Base-by-base conservation (phyloP, 2,888 invertebrate species). In the Mystacides longicornis region DNA sequence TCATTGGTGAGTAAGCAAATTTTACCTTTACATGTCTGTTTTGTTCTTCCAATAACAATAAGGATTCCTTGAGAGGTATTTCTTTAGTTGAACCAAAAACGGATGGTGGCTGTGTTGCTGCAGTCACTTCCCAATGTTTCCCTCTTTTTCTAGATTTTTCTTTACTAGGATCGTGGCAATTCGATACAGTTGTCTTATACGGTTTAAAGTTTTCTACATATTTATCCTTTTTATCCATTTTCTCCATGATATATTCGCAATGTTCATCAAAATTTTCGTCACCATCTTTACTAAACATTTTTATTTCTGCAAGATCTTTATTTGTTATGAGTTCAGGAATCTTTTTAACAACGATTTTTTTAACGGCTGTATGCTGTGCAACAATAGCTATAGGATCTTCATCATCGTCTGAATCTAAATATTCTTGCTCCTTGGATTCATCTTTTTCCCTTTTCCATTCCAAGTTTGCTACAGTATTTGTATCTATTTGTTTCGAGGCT, bases 71-170 rank as follows among this genome's bases (percentile, higher is more conserved):
- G 52, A 83, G 66, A 49, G 69, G 70, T 52, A 83, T 66, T 14
- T 72, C 59, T 68, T 81, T 79, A 2, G 71, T 73, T 31, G 80
- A 72, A 51, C 78, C 78, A 63, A 81, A 77, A 42, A 81, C 64
- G 42, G 73, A 77, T 1, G 75, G 73, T 1, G 83, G 83, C 37
- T 82, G 82, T 5, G 83, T 82, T 4, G 82, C 83, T 14, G 82
- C 80, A 1, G 82, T 82, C 3, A 80, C 72, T 68, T 82, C 83
- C 81, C 82, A 82, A 63, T 79, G 63, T 65, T 76, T 77, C 61
- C 74, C 69, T 62, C 74, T 78, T 55, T 75, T 77, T 23, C 78
- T 69, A 1, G 65, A 56, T 50, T 73, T 72, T 64, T 81, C 81
- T 63, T 80, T 81, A 52, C 68, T 68, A 19, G 81, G 80, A 63